Conservation (phyloP, 1,140 invertebrate genomes). For the Mactra quadrangularis region DNA sequence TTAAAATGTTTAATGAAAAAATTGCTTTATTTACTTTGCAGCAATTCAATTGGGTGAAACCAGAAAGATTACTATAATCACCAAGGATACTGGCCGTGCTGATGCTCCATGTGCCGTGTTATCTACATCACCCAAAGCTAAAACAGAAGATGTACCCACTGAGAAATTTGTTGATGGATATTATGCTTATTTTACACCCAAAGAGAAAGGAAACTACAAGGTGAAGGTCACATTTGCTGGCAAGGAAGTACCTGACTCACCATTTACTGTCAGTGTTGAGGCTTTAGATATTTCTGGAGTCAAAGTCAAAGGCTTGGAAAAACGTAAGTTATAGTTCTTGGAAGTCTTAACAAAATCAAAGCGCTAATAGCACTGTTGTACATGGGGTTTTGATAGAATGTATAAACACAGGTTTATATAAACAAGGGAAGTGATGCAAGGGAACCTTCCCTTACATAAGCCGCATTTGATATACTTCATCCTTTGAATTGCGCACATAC, state of each 20-base stretch:
- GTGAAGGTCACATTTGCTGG: conserved; percentile 90
- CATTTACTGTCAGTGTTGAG: conserved; percentile 86
- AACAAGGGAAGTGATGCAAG: too few species aligned
- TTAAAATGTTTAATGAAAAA: too few species aligned
- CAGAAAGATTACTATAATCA: conserved; percentile 93
- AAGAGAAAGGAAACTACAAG: conserved; percentile 90
- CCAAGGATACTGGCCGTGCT: conserved; percentile 87
- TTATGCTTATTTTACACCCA: conserved; percentile 92
- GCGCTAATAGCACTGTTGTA: too few species aligned
- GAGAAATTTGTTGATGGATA: conserved; percentile 89
- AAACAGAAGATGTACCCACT: conserved; percentile 86
- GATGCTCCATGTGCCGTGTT: conserved; percentile 87
- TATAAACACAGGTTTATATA: too few species aligned
- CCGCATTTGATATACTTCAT: too few species aligned
- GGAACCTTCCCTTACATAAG: too few species aligned
- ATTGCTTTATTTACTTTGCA: too few species aligned
- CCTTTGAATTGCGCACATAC: too few species aligned
- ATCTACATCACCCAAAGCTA: conserved; percentile 80
- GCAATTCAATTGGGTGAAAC: conserved; percentile 83
- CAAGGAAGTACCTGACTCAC: conserved; percentile 91
- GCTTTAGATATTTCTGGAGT: conserved; percentile 68
- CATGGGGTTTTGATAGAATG: too few species aligned
- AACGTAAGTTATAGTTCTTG: conserved; percentile 19
- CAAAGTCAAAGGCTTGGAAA: conserved; percentile 87
- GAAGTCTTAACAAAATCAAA: too few species aligned